Evolutionary conservation across 2,888 invertebrate genomes (phyloP), one percentile per base, ranked within the genome.

Genomic region (Harpalus rubripes): DNA sequence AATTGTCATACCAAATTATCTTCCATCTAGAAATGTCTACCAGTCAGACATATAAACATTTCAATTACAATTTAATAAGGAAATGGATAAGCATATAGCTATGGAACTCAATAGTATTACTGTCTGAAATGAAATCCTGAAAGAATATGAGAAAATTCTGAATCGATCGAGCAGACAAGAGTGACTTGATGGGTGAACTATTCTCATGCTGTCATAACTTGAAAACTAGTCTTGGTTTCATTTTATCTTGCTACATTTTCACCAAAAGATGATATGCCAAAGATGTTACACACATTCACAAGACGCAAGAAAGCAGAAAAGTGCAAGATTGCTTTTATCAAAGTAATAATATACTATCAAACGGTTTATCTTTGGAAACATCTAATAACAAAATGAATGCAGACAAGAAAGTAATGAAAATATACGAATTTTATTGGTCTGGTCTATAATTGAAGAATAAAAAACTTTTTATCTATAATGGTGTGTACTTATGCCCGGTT

Each of bases 1-100:
- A 68, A 68, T 68, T 68, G 68, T 68, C 68, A 68, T 68, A 68
- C 68, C 39, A 68, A 63, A 68, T 68, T 32, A 68, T 68, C 63
- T 63, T 32, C 68, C 12, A 68, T 68, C 68, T 68, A 68, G 32
- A 68, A 68, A 68, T 68, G 68, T 68, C 68, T 39, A 22, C 3
- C 39, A 39, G 68, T 68, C 68, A 68, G 68, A n/a, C 15, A 6
- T 26, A 39, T 22, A n/a, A 39, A 63, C 63, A 26, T 63, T 63
- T 63, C 18, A 39, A 74, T 74, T 56, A 22, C 15, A 52, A 10
- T 52, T 52, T 52, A 52, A 52, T 52, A 52, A 52, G 10, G 12
- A 52, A 52, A 52, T 52, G 44, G 44, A 52, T 52, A 52, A 52
- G 44, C 44, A 52, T 52, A 12, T 52, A 52, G 44, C 44, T 12